Percentiles rank a stretch among this genome's conserved stretches.
Conservation (phyloP, 1,140 invertebrate species). For the Brachystomella parvula region DNA sequence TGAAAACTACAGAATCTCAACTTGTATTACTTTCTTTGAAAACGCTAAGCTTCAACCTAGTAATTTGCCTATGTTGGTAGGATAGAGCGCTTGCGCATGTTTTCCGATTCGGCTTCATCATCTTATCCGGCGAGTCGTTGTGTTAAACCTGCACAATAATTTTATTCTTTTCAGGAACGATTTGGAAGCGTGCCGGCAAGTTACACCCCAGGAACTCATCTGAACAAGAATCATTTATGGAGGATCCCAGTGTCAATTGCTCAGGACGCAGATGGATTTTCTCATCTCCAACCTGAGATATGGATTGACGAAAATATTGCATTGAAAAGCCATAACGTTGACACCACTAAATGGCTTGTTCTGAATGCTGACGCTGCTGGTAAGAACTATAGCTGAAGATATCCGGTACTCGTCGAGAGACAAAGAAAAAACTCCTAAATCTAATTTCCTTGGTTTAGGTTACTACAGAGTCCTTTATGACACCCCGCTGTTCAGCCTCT, state of each 20-base stretch:
- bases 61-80: too few species aligned
- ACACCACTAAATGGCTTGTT: constrained; percentile 20
- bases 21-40: too few species aligned
- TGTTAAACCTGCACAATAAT: too few species aligned
- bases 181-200: background rate
- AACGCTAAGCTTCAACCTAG: too few species aligned
- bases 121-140: too few species aligned
- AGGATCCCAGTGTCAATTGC: background rate
- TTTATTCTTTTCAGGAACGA: background rate
- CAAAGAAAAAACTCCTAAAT: background rate
- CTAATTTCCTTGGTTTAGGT: too few species aligned
- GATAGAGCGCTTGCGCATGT: too few species aligned
- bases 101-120: too few species aligned
- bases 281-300: background rate
- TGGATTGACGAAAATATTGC: constrained; percentile 9
- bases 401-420: background rate
- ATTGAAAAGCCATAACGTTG: background rate
- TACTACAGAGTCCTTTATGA: constrained; percentile 30
- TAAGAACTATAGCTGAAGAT: background rate
- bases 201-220: background rate
- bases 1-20: too few species aligned
- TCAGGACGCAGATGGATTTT: background rate
- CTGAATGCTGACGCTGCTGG: constrained; percentile 26
- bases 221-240: background rate
- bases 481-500: background rate